Base-by-base conservation (phyloP, 2,113 vertebrate genomes). In the Nyctereutes procyonoides region DNA sequence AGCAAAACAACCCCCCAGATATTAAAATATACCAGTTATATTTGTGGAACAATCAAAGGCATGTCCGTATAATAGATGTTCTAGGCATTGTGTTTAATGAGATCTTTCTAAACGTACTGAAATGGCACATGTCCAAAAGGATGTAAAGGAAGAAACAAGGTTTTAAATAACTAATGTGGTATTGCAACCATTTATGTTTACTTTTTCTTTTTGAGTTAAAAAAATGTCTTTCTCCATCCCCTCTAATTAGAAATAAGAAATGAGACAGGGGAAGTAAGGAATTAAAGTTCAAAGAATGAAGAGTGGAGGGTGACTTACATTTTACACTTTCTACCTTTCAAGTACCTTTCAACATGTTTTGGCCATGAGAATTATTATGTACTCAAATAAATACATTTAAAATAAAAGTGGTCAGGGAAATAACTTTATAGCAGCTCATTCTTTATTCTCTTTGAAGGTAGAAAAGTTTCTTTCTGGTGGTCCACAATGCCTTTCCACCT, bases 381-480 rank as follows among this genome's bases (percentile, higher is more conserved):
- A 94, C 80, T 94, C 80, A 96, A 94, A 80, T 90, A 83, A 51
- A 86, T 67, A 96, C 74, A 83, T 90, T 67, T 82, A 32, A 93
- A 95, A 87, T 92, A 83, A 92, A 97, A 81, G 32, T 30, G 32
- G 28, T 77, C 22, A 83, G 30, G 9, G 58, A 10, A 87, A 28
- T 13, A 90, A 32, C n/a, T 79, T 77, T 12, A 43, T 20, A n/a
- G 20, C 0, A 43, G 5, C 16, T 96, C 28, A 38, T 56, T 71
- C 81, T 76, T 85, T 35, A 91, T 82, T 93, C 56, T 11, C 62
- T 87, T 83, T 85, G 38, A 95, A 96, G 56, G 62, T 13, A 82
- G 35, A 48, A 53, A 53, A 71, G 56, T 63, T 32, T 87, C 32
- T 74, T 95, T 19, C 84, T 48, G 8, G 15, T 35, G 56, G 22